Evolutionary conservation across 2,888 invertebrate species (phyloP), one percentile per base, ranked within the genome.

Genomic region (Drosophila melanosoma): DNA sequence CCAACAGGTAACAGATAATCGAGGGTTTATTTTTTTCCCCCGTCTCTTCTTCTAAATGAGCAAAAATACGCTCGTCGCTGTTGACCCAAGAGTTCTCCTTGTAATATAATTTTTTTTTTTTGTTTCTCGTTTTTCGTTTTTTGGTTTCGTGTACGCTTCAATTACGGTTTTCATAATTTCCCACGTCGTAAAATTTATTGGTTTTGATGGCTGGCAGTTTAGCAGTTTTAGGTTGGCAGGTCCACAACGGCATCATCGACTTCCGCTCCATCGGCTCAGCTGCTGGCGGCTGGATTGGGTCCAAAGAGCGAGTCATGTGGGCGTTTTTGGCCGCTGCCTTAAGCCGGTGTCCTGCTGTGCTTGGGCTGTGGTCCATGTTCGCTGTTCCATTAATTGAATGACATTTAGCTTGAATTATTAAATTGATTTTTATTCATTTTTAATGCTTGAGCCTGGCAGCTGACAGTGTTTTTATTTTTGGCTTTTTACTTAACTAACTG

Each of bases 151-250:
- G 58, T 62, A 42, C 76, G 73, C 83, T 80, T 86, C 85, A 86
- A 87, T 87, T 87, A 83, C 78, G 81, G 78, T 87, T 86, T 83
- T 84, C 82, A 87, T 87, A 86, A 86, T 86, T 87, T 86, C 85
- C 78, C 78, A 85, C 74, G 72, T 87, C 70, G 85, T 78, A 74
- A 87, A 83, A 86, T 85, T 87, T 86, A 87, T 87, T 85, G 83
- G 80, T 72, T 82, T 69, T 73, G 82, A 77, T 70, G 82, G 57
- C 36, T 70, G 74, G 64, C 74, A 67, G 74, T 68, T 76, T 74
- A 75, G 71, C 75, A 54, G 65, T 59, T 71, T 71, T 57, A 54
- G 56, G 52, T 45, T 10, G 62, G n/a, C 69, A 63, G 69, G 53
- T 53, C 29, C n/a, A 15, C 48, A 20, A 8, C 23, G 67, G 67